Evolutionary conservation across 2,797 vertebrate genomes (phyloP).

Genomic region (Notoglanidium macrostoma): DNA sequence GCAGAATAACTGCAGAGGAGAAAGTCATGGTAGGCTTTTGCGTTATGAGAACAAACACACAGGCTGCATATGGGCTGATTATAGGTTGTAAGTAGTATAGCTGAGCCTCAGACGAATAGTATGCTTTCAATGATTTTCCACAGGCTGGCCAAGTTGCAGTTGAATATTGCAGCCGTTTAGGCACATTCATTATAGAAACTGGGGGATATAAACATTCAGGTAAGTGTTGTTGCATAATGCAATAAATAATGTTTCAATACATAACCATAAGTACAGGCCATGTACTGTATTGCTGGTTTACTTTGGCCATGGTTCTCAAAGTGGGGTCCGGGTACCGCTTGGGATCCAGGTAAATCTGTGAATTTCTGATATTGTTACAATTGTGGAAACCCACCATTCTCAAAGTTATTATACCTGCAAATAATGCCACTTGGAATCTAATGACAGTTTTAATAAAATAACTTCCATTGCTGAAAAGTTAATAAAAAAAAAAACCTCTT

Average conservation of each 20-base stretch:
- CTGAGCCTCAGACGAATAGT: neutral
- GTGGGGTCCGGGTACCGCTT: neutral
- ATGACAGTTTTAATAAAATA: neutral
- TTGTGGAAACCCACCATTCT: neutral
- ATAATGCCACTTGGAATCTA: neutral
- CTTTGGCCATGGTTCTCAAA: neutral
- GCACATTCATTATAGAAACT: neutral
- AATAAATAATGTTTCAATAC: neutral
- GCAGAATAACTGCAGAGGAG: neutral
- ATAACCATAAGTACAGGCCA: neutral
- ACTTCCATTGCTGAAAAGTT: neutral
- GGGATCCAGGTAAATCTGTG: neutral
- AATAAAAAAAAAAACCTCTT: neutral
- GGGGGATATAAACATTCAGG: neutral
- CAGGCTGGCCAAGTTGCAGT: neutral
- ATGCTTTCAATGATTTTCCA: neutral
- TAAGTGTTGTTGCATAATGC: neutral
- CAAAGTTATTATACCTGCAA: neutral
- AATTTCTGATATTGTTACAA: neutral
- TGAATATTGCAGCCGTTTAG: neutral
- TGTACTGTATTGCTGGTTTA: neutral
- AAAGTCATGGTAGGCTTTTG: constrained; percentile 2
- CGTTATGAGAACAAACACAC: constrained; percentile 19
- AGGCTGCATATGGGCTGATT: neutral
- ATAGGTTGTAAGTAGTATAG: neutral